phyloP scores from a whole-genome alignment of 1,140 invertebrate species.

The Plectus sambesii region DNA sequence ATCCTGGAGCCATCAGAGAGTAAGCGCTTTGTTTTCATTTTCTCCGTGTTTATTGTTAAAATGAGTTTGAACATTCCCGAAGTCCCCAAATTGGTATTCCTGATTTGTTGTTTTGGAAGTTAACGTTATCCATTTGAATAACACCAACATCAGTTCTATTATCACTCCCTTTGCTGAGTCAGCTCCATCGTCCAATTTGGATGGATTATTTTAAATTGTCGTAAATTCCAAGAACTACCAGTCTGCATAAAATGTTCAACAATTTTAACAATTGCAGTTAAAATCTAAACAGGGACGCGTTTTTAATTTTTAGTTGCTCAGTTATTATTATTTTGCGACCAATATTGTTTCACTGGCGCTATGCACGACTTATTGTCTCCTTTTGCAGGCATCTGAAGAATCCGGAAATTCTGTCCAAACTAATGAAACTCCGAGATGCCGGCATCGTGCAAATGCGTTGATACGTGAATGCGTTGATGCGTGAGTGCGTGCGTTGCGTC shows the following conservation, averaged over 20 bases:
- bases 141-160: no score
- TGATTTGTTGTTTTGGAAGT: no score
- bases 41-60: no score
- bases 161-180: no score
- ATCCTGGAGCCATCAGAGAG: conserved; percentile 74
- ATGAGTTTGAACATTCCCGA: no score
- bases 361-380: conserved; percentile 5
- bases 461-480: no score
- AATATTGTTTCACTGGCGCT: neutral
- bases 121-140: no score
- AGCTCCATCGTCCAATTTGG: no score
- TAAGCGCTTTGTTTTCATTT: conserved; percentile 50
- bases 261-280: neutral
- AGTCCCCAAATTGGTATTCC: no score
- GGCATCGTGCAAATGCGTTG: conserved; percentile 86
- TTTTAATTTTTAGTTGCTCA: conserved; percentile 2
- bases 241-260: no score
- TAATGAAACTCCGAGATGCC: conserved; percentile 87
- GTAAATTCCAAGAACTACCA: no score
- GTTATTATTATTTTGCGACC: conserved; percentile 9
- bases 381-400: conserved; percentile 72
- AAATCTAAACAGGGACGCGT: neutral
- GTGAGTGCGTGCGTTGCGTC: neutral
- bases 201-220: no score
- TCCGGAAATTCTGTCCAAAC: conserved; percentile 86